Conservation (phyloP, 1,140 invertebrate genomes). For the Fopius arisanus region DNA sequence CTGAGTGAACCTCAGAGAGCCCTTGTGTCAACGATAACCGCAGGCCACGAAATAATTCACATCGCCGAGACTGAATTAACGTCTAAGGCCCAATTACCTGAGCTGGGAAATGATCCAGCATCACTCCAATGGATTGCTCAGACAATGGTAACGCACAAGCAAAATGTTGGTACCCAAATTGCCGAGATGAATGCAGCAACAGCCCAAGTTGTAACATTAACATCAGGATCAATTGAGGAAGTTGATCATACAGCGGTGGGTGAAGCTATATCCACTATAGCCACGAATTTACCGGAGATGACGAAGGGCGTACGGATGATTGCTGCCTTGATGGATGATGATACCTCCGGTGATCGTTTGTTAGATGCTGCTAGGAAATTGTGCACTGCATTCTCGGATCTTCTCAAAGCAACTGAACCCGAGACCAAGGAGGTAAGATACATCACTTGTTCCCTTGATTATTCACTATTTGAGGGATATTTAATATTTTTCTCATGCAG, state of each 20-base stretch:
- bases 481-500: constrained; percentile 41
- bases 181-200: constrained; percentile 99
- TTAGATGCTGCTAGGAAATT: constrained; percentile 91
- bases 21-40: constrained; percentile 87
- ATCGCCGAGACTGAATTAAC: constrained; percentile 85
- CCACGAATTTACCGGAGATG: constrained; percentile 95
- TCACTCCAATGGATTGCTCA: constrained; percentile 93
- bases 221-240: constrained; percentile 82
- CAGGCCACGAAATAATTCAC: constrained; percentile 85
- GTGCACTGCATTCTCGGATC: constrained; percentile 92
- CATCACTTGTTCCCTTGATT: no score
- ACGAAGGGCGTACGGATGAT: constrained; percentile 94
- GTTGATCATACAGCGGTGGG: constrained; percentile 96
- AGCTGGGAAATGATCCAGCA: constrained; percentile 83
- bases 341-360: constrained; percentile 82
- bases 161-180: constrained; percentile 94
- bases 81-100: constrained; percentile 77
- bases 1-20: constrained; percentile 91
- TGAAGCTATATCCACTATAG: constrained; percentile 96
- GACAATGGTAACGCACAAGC: constrained; percentile 93
- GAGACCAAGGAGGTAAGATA: constrained; percentile 83
- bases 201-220: constrained; percentile 95
- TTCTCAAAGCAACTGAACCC: constrained; percentile 93
- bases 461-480: background rate
- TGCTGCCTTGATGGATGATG: constrained; percentile 91